Base-by-base conservation (phyloP, 2,888 invertebrate species). In the Polymixis flavicincta region DNA sequence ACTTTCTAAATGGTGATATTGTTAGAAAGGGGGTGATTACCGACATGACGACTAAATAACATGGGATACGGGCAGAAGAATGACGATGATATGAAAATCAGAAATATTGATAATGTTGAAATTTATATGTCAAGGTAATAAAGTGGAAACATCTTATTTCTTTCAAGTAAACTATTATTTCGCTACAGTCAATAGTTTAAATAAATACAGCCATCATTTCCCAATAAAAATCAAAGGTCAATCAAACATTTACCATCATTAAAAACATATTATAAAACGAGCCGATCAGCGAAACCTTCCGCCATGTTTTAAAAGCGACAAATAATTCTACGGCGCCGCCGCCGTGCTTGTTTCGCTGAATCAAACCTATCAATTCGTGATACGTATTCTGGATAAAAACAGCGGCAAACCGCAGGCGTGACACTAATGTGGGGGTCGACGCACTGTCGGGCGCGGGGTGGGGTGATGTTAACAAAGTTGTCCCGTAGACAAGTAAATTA, bases 401-500 rank as follows among this genome's bases (percentile, higher is more conserved):
- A 67, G 63, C 52, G 82, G 59, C 50, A 85, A 81, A 70, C 59
- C 66, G 54, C 75, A 22, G 65, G 61, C 83, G 57, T 73, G 83
- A 73, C 85, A 76, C 71, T 82, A 67, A 80, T 80, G 70, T 61
- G 25, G 59, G 60, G 83, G 85, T 82, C 77, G 83, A 76, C 82
- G 77, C 73, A 76, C 82, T 81, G 66, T 19, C 25, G 25, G 50
- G 22, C 22, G 14, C 13, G 45, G 14, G 37, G 66, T 14, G 74
- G 61, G 74, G 54, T 52, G 59, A 55, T 66, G 60, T 66, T 76
- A 85, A 85, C 83, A 85, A 82, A 82, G 85, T 85, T 85, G 85
- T 83, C 52, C 71, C 63, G 59, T 82, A 85, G 82, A 76, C 77
- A 85, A 83, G 77, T 83, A 85, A 85, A 83, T 85, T 76, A 76